phyloP scores from a whole-genome alignment of 2,113 vertebrate species.

The Strix uralensis region DNA sequence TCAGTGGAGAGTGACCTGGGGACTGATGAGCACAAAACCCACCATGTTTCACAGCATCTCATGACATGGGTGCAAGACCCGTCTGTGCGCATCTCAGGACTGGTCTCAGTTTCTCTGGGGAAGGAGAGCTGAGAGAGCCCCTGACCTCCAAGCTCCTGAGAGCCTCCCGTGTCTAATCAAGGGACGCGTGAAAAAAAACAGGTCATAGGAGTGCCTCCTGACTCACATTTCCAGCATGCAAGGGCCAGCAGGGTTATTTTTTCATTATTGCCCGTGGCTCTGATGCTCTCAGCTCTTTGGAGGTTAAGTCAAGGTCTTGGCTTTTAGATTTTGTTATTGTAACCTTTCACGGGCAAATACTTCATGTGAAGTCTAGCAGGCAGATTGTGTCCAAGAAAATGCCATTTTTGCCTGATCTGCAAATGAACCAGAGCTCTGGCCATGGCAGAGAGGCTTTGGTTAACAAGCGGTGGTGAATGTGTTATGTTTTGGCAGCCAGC shows the following conservation, averaged over 20 bases:
- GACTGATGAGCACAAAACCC: neutral
- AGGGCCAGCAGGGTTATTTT: neutral
- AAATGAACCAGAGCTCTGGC: neutral
- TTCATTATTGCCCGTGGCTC: conserved; percentile 42
- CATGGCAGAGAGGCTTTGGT: neutral
- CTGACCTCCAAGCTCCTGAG: neutral
- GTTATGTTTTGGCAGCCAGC: conserved; percentile 1
- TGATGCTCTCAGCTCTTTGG: conserved; percentile 18
- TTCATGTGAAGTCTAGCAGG: neutral
- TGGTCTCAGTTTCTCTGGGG: neutral
- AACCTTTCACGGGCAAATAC: neutral
- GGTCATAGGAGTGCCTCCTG: neutral
- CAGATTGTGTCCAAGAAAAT: conserved; percentile 13
- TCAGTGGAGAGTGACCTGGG: neutral
- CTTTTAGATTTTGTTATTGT: conserved; percentile 44
- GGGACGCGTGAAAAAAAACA: neutral
- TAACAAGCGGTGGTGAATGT: neutral
- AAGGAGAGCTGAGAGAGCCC: neutral
- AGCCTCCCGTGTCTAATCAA: conserved; percentile 10
- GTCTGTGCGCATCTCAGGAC: neutral
- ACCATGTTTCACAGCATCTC: neutral
- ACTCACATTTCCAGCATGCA: neutral
- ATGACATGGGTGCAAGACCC: neutral
- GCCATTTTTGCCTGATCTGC: neutral
- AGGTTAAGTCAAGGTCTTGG: conserved; percentile 53